phyloP scores from a whole-genome alignment of 2,888 invertebrate species.

The Trichopria drosophilae region DNA sequence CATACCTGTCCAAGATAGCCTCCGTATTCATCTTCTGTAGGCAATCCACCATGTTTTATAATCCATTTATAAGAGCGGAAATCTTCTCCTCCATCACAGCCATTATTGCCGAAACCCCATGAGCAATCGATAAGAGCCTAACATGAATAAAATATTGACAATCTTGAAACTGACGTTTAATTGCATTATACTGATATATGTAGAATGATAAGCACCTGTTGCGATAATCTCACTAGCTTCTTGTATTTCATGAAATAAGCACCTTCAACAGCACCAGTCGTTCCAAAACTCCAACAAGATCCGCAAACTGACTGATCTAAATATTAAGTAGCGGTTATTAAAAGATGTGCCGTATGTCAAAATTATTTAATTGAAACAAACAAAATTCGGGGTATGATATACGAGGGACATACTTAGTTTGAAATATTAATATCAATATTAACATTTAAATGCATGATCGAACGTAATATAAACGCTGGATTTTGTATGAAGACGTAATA shows the following conservation, averaged over 20 bases:
- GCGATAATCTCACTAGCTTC: slow-evolving; percentile 80
- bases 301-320: slow-evolving; percentile 97
- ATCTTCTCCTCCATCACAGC: slow-evolving; percentile 97
- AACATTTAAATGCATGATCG: no score
- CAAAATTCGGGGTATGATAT: no score
- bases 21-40: slow-evolving; percentile 89
- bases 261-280: slow-evolving; percentile 90
- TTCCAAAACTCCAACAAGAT: slow-evolving; percentile 96
- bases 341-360: neutral
- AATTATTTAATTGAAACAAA: slow-evolving; percentile 6
- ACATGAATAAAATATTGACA: neutral
- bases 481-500: no score
- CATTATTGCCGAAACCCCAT: slow-evolving; percentile 95
- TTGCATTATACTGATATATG: slow-evolving; percentile 2
- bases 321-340: slow-evolving; percentile 12
- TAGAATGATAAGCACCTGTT: slow-evolving; percentile 65
- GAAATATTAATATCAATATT: no score
- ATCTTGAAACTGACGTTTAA: slow-evolving; percentile 10
- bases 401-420: no score
- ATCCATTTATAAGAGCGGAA: slow-evolving; percentile 93
- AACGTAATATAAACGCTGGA: no score
- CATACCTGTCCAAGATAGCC: slow-evolving; percentile 83
- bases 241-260: slow-evolving; percentile 84
- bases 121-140: slow-evolving; percentile 89
- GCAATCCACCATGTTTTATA: slow-evolving; percentile 83